Base-by-base conservation (phyloP, 1,140 invertebrate genomes). In the Mamestra configurata region DNA sequence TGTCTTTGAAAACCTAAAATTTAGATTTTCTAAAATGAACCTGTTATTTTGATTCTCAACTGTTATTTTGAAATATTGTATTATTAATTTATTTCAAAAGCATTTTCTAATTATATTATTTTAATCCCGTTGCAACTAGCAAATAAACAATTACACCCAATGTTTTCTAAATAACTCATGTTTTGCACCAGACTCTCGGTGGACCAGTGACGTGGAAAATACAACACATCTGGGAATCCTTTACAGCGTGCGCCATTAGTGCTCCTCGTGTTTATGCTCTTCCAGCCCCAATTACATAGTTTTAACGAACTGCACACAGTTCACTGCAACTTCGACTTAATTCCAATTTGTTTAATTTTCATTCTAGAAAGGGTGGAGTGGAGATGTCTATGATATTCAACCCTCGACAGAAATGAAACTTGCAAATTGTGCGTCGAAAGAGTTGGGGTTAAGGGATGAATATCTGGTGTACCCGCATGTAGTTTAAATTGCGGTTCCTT, bases 401-500 rank as follows among this genome's bases (percentile, higher is more conserved):
- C 46, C 46, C 68, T 31, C 27, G 27, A 5, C 53, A 13, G 55
- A 76, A 79, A 83, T 83, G 78, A 79, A 84, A 83, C 79, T 83
- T 84, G 61, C 59, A 82, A 84, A 88, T 80, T 84, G 79, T 77
- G 79, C 75, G 15, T 13, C 66, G 27, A 78, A 85, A 84, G 77
- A 85, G 82, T 82, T 77, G 78, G 68, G 78, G 81, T 82, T 82
- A 84, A 82, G 77, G 80, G 73, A 86, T 83, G 82, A 89, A 88
- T 89, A 87, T 90, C 89, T 90, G 86, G 86, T 80, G 82, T 79
- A 80, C 88, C 89, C 87, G 89, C 84, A 90, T 90, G 83, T 89
- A 91, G 86, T 87, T 89, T 88, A 90, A 89, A 91, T 91, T 88
- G 79, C 89, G 85, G 88, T 89, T 86, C 84, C 90, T 90, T 88